A percentile compares a stretch with the other conserved stretches of the same genome.
Conservation (phyloP, 2,797 vertebrate species). For the Crenichthys baileyi region DNA sequence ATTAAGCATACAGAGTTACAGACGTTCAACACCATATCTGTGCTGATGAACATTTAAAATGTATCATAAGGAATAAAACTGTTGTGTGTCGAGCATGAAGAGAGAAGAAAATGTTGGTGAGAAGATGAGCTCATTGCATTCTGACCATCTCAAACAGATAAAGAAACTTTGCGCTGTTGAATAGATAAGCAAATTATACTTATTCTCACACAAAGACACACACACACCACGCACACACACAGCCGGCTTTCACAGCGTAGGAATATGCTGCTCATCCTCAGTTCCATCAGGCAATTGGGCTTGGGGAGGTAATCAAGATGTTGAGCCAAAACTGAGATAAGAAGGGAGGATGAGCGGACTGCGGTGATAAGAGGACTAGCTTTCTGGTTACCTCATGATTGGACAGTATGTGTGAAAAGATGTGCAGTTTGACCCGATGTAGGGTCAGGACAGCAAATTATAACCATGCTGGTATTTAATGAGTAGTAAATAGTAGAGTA, state of each 20-base stretch:
- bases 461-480: conserved; percentile 56
- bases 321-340: conserved; percentile 46
- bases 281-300: conserved; percentile 58
- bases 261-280: conserved; percentile 45
- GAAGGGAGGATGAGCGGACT: conserved; percentile 24
- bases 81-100: neutral
- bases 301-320: conserved; percentile 40
- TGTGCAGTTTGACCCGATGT: conserved; percentile 25
- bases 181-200: conserved; percentile 14
- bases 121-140: conserved; percentile 16
- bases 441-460: conserved; percentile 46
- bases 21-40: conserved; percentile 9
- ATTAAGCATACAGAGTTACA: neutral
- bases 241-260: conserved; percentile 19
- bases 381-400: conserved; percentile 40
- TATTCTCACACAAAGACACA: neutral
- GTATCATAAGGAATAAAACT: neutral
- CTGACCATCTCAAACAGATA: conserved; percentile 36
- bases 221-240: conserved; percentile 20
- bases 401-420: conserved; percentile 3
- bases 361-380: conserved; percentile 29
- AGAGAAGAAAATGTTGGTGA: conserved; percentile 1
- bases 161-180: conserved; percentile 30
- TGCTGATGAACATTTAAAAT: neutral
- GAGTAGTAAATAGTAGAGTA: conserved; percentile 44